Evolutionary conservation across 2,113 vertebrate species (phyloP).

Genomic region (Nicator chloris): DNA sequence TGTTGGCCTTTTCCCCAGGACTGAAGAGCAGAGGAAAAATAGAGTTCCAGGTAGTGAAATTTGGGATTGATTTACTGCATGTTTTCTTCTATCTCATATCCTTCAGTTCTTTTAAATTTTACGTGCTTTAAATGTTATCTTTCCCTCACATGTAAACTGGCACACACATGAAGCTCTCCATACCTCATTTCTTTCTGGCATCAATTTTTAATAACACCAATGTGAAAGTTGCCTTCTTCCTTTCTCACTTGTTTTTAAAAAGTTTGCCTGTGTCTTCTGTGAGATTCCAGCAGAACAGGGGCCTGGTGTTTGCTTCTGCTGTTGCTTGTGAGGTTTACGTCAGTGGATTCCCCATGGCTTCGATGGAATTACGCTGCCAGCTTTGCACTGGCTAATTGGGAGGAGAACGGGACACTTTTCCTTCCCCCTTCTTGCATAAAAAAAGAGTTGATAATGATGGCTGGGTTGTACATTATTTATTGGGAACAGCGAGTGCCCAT

Average conservation of each 20-base stretch:
- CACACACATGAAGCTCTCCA: not conserved
- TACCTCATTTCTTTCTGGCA: not conserved
- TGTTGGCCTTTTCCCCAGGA: not conserved
- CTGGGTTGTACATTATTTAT: constrained; percentile 44
- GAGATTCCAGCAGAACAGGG: not conserved
- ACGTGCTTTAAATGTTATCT: not conserved
- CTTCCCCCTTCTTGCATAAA: not conserved
- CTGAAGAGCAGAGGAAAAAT: not conserved
- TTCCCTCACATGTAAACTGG: not conserved
- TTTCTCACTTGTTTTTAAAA: not conserved
- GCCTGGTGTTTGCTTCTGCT: not conserved
- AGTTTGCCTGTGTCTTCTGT: not conserved
- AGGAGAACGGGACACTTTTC: not conserved
- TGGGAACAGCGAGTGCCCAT: not conserved
- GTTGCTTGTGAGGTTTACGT: not conserved
- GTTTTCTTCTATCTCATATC: not conserved
- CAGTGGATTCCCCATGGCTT: not conserved
- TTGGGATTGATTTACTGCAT: not conserved
- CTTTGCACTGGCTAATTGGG: not conserved
- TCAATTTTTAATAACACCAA: not conserved
- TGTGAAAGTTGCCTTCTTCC: not conserved
- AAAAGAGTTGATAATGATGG: not conserved
- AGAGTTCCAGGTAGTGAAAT: not conserved
- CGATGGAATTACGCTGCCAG: not conserved
- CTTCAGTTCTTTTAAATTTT: not conserved